phyloP scores from a whole-genome alignment of 2,797 vertebrate species.

The Sebastiscus albofasciatus region DNA sequence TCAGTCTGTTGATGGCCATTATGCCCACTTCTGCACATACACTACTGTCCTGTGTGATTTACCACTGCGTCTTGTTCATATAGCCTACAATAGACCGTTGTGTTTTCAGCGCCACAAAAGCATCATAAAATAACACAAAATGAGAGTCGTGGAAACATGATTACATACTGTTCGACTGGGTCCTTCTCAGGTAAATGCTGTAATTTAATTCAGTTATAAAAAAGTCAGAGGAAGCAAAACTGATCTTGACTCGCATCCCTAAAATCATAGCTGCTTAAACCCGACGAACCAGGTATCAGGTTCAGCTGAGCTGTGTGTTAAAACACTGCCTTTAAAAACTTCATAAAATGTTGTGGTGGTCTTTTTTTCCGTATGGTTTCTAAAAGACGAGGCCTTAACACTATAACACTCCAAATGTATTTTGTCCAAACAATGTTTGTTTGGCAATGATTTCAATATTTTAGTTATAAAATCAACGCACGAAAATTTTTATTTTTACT shows the following conservation, averaged over 20 bases:
- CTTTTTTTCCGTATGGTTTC: too few relatives aligned
- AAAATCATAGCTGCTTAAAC: neutral
- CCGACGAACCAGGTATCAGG: too few relatives aligned
- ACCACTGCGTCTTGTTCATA: slow-evolving; percentile 19
- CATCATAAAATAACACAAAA: slow-evolving; percentile 3
- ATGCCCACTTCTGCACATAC: slow-evolving; percentile 44
- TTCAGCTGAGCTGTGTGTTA: too few relatives aligned
- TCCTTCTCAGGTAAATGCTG: neutral
- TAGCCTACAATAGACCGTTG: slow-evolving; percentile 16
- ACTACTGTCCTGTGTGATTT: slow-evolving; percentile 45
- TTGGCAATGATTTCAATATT: too few relatives aligned
- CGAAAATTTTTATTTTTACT: too few relatives aligned
- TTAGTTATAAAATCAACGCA: too few relatives aligned
- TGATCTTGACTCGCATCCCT: too few relatives aligned
- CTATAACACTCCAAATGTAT: too few relatives aligned
- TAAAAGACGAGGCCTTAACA: too few relatives aligned
- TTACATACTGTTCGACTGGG: neutral
- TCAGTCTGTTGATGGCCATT: slow-evolving; percentile 55
- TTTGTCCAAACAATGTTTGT: too few relatives aligned
- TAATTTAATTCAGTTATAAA: neutral
- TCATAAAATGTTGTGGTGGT: too few relatives aligned
- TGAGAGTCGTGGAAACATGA: neutral
- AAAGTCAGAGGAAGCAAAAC: neutral
- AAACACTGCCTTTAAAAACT: too few relatives aligned
- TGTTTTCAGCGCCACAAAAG: slow-evolving; percentile 10